Base-by-base conservation (phyloP, 2,888 invertebrate genomes). In the Sycophila texana region DNA sequence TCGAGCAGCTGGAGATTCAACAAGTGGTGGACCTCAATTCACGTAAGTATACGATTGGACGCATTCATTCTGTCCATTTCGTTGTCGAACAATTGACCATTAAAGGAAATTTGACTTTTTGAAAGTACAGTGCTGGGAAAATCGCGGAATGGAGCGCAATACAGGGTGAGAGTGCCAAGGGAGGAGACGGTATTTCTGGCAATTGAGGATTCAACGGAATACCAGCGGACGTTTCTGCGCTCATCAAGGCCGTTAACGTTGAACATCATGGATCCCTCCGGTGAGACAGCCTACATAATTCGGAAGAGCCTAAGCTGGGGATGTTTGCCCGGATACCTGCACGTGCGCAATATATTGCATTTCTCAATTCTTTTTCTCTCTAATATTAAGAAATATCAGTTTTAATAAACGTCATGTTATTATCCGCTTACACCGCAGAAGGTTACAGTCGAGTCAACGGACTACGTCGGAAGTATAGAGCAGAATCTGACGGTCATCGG, bases 11-110 rank as follows among this genome's bases (percentile, higher is more conserved):
- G 4, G 93, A 94, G 82, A 94, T 96, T 77, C 95, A 96, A 87
- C 96, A 96, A 90, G 95, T 96, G 60, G 94, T 96, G 61, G 96
- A 96, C 87, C 90, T 96, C 13, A 92, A 93, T 87, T 95, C 95
- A 89, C 90, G 96, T 96, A 90, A 22, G 80, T 77, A 47, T 14
- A 53, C 1, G 55, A 30, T 30, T 4, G 4, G 3, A 49, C 12
- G 53, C 49, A 16, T 22, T 58, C 20, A 39, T 51, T 66, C 22
- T 30, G 1, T 13, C 22, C 12, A 12, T 5, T 53, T 22, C 1
- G 55, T 66, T 71, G 60, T 71, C 4, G 7, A 7, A 7, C 30
- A 30, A 5, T 30, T 30, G 30, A 7, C 30, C 30, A 30, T 26
- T 26, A 26, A 3, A 5, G 20, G 0, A 12, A 20, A 58, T 14